phyloP scores from a whole-genome alignment of 2,113 vertebrate genomes.

The Chelonoidis abingdonii region DNA sequence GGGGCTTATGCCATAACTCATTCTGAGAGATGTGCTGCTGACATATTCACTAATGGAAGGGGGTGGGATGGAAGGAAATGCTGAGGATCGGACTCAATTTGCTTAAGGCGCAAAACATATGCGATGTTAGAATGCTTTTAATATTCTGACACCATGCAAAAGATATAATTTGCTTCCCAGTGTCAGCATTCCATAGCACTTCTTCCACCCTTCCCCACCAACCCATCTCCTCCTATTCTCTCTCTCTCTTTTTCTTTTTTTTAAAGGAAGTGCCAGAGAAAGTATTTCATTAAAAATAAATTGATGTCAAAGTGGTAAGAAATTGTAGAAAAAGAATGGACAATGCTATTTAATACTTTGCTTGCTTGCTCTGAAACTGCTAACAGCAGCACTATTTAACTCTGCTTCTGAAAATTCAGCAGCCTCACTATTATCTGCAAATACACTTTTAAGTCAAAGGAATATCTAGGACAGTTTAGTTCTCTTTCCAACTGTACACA shows the following conservation, averaged over 20 bases:
- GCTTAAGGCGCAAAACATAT: background rate
- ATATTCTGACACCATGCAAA: background rate
- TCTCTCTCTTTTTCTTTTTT: background rate
- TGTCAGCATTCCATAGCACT: background rate
- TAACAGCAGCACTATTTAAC: background rate
- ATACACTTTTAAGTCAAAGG: background rate
- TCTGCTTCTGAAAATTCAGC: background rate
- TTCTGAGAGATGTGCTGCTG: background rate
- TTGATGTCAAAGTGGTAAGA: background rate
- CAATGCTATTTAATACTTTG: background rate
- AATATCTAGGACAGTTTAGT: background rate
- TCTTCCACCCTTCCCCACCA: background rate
- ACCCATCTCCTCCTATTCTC: background rate
- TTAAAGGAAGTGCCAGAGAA: background rate
- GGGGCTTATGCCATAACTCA: background rate
- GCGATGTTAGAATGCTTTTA: background rate
- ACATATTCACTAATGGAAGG: background rate
- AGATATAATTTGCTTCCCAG: background rate
- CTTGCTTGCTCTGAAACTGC: background rate
- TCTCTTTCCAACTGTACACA: background rate
- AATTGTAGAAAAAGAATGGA: background rate
- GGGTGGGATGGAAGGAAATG: background rate
- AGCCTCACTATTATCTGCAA: background rate
- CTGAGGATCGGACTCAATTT: background rate
- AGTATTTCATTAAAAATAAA: background rate